Percentiles rank a stretch among this genome's conserved stretches.
Conservation (phyloP, 2,888 invertebrate species). For the Cordilura impudica region DNA sequence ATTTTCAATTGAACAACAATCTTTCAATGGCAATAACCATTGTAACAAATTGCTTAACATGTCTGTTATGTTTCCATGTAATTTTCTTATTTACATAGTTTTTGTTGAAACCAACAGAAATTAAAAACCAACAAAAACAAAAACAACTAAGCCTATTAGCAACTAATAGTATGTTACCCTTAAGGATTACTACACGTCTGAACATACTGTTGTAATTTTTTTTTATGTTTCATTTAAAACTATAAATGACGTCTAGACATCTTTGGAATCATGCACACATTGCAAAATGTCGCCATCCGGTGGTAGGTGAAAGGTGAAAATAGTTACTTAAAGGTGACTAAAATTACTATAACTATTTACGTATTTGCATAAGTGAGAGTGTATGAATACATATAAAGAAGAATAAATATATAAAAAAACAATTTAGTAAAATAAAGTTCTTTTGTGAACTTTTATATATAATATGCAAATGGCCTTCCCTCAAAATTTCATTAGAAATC, state of each 20-base stretch:
- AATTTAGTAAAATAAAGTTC: too few relatives aligned
- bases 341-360: background rate
- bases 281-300: slow-evolving; percentile 52
- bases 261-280: slow-evolving; percentile 45
- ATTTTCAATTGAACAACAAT: too few relatives aligned
- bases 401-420: too few relatives aligned
- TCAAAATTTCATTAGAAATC: too few relatives aligned
- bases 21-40: too few relatives aligned
- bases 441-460: too few relatives aligned
- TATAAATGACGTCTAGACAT: slow-evolving; percentile 65
- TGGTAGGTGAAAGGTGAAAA: slow-evolving; percentile 50
- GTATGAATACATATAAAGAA: too few relatives aligned
- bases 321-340: slow-evolving; percentile 38
- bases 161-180: slow-evolving; percentile 54
- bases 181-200: slow-evolving; percentile 52
- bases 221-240: slow-evolving; percentile 21
- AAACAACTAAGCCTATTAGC: slow-evolving; percentile 46
- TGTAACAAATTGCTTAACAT: background rate
- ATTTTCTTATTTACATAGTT: slow-evolving; percentile 28
- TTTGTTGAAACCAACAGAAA: background rate
- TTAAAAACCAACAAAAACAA: slow-evolving; percentile 4
- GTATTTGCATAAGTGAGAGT: too few relatives aligned
- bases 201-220: background rate
- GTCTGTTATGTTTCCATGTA: slow-evolving; percentile 7
- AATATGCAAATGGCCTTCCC: too few relatives aligned